Evolutionary conservation across 2,113 vertebrate genomes (phyloP).

Genomic region (Lophotis ruficrista): DNA sequence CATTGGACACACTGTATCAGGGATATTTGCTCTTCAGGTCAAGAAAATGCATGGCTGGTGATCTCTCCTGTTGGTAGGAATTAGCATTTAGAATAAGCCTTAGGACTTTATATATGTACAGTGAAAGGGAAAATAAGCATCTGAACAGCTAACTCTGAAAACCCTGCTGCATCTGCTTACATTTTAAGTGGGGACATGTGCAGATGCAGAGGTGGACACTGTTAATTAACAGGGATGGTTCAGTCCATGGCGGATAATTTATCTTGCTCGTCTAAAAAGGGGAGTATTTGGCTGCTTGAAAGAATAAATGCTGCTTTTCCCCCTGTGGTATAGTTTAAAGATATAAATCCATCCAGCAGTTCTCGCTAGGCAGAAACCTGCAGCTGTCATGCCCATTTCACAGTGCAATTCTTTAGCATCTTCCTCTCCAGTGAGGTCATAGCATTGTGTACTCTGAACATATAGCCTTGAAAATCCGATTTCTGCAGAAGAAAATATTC

Average conservation of each 20-base stretch:
- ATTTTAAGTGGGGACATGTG: not conserved
- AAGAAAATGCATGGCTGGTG: not conserved
- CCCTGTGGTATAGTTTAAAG: not conserved
- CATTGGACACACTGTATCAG: not conserved
- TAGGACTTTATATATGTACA: not conserved
- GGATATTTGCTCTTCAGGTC: conserved; percentile 28
- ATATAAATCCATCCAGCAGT: not conserved
- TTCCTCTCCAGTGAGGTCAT: not conserved
- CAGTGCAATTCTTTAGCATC: not conserved
- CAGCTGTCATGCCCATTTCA: not conserved
- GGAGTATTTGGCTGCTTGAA: not conserved
- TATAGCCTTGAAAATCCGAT: not conserved
- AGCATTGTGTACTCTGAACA: not conserved
- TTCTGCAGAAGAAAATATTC: not conserved
- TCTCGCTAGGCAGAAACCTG: not conserved
- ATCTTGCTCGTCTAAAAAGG: not conserved
- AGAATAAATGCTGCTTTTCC: not conserved
- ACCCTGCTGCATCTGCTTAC: not conserved
- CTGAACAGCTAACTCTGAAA: not conserved
- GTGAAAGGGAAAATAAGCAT: not conserved
- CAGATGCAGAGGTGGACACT: not conserved
- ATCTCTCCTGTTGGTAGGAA: not conserved
- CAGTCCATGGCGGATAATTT: not conserved
- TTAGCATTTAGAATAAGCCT: conserved; percentile 27
- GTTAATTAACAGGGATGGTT: not conserved